Percentiles rank a stretch among this genome's conserved stretches.
Conservation (phyloP, 2,797 vertebrate species). For the Ctenochaetus hawaiiensis region DNA sequence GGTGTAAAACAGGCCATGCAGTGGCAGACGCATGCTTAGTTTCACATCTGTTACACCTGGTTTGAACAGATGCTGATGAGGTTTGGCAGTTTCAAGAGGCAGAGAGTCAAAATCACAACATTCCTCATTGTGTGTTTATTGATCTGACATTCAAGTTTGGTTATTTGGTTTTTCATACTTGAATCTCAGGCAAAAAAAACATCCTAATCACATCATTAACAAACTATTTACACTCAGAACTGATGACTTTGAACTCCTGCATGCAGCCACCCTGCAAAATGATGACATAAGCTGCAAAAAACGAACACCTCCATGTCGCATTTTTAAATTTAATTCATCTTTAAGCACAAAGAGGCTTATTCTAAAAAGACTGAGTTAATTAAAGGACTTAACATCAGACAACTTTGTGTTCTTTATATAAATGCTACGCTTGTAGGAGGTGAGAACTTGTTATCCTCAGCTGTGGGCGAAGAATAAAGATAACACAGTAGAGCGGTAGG, state of each 20-base stretch:
- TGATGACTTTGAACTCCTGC: no score
- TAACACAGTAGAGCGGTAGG: background rate
- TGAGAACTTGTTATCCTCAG: conserved; percentile 33
- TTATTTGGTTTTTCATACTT: conserved; percentile 24
- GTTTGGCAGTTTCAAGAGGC: conserved; percentile 43
- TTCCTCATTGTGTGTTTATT: conserved; percentile 30
- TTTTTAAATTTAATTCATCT: background rate
- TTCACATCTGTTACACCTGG: conserved; percentile 45
- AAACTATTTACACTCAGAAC: background rate
- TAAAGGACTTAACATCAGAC: background rate
- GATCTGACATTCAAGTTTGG: conserved; percentile 11
- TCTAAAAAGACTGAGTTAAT: conserved; percentile 10
- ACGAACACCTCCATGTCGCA: background rate
- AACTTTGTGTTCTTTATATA: conserved; percentile 11
- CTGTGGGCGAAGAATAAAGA: conserved; percentile 26
- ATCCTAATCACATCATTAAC: background rate
- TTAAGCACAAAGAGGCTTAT: background rate
- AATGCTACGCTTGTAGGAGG: conserved; percentile 10
- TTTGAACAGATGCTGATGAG: conserved; percentile 54
- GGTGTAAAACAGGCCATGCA: conserved; percentile 19
- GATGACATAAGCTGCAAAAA: background rate
- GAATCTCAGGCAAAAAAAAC: conserved; percentile 15
- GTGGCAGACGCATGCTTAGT: conserved; percentile 18
- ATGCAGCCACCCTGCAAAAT: background rate
- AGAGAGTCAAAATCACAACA: conserved; percentile 27